Evolutionary conservation across 2,888 invertebrate species (phyloP), one percentile per base, ranked within the genome.

Genomic region (Campoletis raptor): DNA sequence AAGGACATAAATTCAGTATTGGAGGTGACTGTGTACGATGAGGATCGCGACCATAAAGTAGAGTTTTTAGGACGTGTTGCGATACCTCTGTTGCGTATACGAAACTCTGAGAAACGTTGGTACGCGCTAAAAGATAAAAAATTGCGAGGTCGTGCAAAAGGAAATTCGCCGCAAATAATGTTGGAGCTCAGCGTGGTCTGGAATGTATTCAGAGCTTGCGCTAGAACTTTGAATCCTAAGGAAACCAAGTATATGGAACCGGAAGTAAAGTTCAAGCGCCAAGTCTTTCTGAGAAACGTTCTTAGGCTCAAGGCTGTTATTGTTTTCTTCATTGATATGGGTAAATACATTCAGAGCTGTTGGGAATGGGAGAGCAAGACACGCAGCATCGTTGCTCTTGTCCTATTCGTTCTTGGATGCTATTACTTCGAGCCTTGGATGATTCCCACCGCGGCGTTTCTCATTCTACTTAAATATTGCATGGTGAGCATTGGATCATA

Each of bases 401-500:
- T 97, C 30, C 95, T 97, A 21, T 99, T 98, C 96, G 95, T 99
- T 78, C 95, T 98, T 0, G 96, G 97, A 81, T 98, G 98, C 91
- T 98, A 98, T 94, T 98, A 98, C 94, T 99, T 99, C 93, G 97
- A 99, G 94, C 97, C 99, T 91, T 99, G 98, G 96, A 99, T 99
- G 97, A 94, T 99, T 83, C 99, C 99, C 0, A 95, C 97, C 4
- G 95, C 97, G 15, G 95, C 98, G 37, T 95, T 99, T 24, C 94
- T 98, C 48, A 95, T 99, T 85, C 98, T 99, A 91, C 95, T 97
- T 87, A 95, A 97, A 94, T 96, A 97, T 93, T 96, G 97, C 91
- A 94, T 96, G 89, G 97, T 97, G 91, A 94, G 95, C 92, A 90
- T 42, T 70, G 8, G 40, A n/a, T 54, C n/a, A 21, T 24, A 40